A percentile compares a stretch with the other conserved stretches of the same genome.
phyloP scores from a whole-genome alignment of 2,888 invertebrate species.

The Caenorhabditis drosophilae region DNA sequence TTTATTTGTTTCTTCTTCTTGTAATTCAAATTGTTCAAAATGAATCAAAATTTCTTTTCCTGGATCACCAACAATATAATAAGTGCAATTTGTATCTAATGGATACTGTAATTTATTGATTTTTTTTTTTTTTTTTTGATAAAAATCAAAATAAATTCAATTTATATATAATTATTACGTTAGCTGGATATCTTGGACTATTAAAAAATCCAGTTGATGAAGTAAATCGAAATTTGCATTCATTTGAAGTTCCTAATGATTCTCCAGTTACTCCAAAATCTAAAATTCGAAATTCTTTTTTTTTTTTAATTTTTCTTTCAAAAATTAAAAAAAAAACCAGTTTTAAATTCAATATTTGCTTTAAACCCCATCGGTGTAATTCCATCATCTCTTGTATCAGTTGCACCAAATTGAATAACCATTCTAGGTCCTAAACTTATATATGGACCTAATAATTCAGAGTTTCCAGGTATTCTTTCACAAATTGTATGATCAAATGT shows the following conservation, averaged over 20 bases:
- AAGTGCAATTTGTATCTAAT: conserved; percentile 70
- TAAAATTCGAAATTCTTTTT: too few relatives aligned
- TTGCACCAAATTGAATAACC: conserved; percentile 70
- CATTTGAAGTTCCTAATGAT: conserved; percentile 69
- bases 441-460: conserved; percentile 56
- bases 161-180: too few relatives aligned
- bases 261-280: conserved; percentile 72
- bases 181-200: conserved; percentile 70
- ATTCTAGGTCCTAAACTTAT: conserved; percentile 62
- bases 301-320: too few relatives aligned
- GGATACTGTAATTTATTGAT: conserved; percentile 68
- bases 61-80: conserved; percentile 70
- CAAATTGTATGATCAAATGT: conserved; percentile 63
- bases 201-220: conserved; percentile 70
- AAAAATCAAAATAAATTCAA: too few relatives aligned
- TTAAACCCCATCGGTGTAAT: conserved; percentile 68
- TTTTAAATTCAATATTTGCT: conserved; percentile 71
- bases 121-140: not conserved
- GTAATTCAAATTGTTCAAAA: conserved; percentile 66
- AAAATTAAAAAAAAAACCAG: too few relatives aligned
- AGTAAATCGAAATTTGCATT: conserved; percentile 70
- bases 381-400: conserved; percentile 47
- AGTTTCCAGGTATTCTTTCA: conserved; percentile 44
- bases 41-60: conserved; percentile 64
- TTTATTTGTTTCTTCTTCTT: conserved; percentile 35